Evolutionary conservation across 2,888 invertebrate species (phyloP).

Genomic region (Nomada ferruginata): DNA sequence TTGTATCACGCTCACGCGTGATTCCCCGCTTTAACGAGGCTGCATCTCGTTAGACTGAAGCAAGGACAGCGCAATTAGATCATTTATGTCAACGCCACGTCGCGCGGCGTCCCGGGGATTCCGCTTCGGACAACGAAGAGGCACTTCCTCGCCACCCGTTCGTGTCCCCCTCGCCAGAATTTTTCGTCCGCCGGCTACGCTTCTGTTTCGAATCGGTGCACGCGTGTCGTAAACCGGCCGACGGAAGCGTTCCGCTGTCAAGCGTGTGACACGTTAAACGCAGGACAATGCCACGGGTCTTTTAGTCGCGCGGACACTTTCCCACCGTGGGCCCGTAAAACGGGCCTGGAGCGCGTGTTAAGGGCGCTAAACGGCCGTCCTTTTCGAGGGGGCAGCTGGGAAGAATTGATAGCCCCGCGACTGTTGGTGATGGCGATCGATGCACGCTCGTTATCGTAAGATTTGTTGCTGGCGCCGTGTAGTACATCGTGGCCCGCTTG

Average conservation of each 20-base stretch:
- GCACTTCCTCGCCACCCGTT: neutral
- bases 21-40: slow-evolving; percentile 6
- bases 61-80: slow-evolving; percentile 42
- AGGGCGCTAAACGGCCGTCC: slow-evolving; percentile 67
- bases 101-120: neutral
- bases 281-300: slow-evolving; percentile 32
- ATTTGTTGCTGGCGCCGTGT: slow-evolving; percentile 65
- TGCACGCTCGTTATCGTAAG: slow-evolving; percentile 69
- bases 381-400: slow-evolving; percentile 66
- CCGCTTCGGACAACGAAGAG: neutral
- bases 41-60: slow-evolving; percentile 35
- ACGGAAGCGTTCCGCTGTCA: slow-evolving; percentile 39
- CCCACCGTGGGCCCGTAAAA: slow-evolving; percentile 58
- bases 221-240: slow-evolving; percentile 52
- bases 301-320: slow-evolving; percentile 21
- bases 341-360: slow-evolving; percentile 67
- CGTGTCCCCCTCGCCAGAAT: neutral
- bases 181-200: slow-evolving; percentile 3
- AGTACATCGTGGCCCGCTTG: slow-evolving; percentile 39
- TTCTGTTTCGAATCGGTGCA: neutral
- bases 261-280: slow-evolving; percentile 54
- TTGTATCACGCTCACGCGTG: neutral
- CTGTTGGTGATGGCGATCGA: slow-evolving; percentile 72
- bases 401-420: slow-evolving; percentile 72
- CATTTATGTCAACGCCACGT: slow-evolving; percentile 33